Percentiles rank a stretch among this genome's conserved stretches.
Evolutionary conservation across 2,113 vertebrate genomes (phyloP).

Genomic region (Alectura lathami): DNA sequence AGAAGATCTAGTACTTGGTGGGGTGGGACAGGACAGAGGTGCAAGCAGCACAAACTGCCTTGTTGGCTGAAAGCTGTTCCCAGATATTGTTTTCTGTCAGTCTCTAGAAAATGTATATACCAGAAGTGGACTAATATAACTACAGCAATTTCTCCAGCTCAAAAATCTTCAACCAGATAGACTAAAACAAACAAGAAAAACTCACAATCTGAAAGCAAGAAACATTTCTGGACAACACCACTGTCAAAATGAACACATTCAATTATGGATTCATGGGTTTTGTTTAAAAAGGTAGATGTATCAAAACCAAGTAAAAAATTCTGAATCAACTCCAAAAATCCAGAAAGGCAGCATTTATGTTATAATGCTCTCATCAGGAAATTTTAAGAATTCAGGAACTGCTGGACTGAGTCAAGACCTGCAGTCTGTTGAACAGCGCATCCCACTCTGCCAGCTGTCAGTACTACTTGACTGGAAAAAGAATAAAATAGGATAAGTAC

Average conservation of each 20-base stretch:
- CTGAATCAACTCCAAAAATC: background rate
- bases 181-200: background rate
- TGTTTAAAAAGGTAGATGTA: background rate
- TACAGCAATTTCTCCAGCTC: background rate
- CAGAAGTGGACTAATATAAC: accelerated
- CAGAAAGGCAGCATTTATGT: background rate
- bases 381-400: background rate
- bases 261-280: background rate
- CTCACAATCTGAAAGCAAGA: background rate
- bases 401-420: background rate
- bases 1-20: background rate
- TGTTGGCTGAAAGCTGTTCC: background rate
- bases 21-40: background rate
- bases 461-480: background rate
- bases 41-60: background rate
- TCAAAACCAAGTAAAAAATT: background rate
- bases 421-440: background rate
- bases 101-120: accelerated
- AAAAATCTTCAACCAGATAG: background rate
- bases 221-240: background rate
- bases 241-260: background rate
- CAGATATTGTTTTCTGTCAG: background rate
- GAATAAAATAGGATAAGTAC: background rate
- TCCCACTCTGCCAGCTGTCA: background rate
- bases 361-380: background rate